A percentile compares a stretch with the other conserved stretches of the same genome.
Evolutionary conservation across 2,797 vertebrate genomes (phyloP).

Genomic region (Gallinago nigripennis): DNA sequence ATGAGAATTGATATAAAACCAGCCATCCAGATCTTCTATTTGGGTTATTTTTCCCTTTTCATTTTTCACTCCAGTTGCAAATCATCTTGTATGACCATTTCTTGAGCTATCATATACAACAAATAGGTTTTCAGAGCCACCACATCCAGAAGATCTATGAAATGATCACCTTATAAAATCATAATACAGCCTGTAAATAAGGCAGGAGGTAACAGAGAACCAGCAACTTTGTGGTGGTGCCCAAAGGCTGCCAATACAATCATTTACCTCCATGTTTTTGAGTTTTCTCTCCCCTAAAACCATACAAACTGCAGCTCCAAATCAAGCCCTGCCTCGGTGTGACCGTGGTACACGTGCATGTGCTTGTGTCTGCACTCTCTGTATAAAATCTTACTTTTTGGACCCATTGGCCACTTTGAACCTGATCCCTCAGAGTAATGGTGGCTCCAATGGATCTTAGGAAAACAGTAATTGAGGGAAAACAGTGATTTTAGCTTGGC

Average conservation of each 20-base stretch:
- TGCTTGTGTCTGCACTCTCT: background rate
- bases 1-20: background rate
- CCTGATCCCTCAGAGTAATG: background rate
- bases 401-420: background rate
- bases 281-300: background rate
- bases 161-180: background rate
- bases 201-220: background rate
- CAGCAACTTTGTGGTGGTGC: accelerated
- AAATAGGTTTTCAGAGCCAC: background rate
- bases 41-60: background rate
- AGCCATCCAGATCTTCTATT: background rate
- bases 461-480: background rate
- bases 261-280: background rate
- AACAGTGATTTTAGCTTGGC: background rate
- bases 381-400: background rate
- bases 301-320: background rate
- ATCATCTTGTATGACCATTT: background rate
- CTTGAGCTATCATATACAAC: background rate
- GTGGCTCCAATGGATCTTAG: background rate
- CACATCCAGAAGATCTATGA: background rate
- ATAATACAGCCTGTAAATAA: background rate
- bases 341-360: accelerated
- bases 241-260: background rate
- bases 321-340: background rate
- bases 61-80: background rate